Percentiles rank a stretch among this genome's conserved stretches.
Conservation (phyloP, 2,888 invertebrate species). For the Caenorhabditis drosophilae region DNA sequence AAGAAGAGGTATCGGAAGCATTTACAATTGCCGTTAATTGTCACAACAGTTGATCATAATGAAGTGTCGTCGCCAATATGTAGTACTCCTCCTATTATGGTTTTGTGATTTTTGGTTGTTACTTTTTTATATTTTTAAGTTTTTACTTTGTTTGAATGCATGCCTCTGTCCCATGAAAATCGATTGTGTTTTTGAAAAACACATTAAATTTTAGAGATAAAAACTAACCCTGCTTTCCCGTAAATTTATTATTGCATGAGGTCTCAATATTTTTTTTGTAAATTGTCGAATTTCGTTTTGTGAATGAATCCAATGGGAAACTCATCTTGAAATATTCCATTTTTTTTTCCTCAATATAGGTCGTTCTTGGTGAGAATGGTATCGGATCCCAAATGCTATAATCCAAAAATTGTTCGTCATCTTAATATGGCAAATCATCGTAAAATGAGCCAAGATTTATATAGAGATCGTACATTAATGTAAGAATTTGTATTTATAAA, state of each 20-base stretch:
- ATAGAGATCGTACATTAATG: conserved; percentile 65
- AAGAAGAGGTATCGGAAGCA: conserved; percentile 77
- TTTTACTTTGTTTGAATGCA: conserved; percentile 6
- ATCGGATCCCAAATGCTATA: conserved; percentile 91
- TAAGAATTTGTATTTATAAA: conserved; percentile 12
- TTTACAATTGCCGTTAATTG: conserved; percentile 3
- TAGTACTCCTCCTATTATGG: conserved; percentile 22
- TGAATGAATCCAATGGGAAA: no score
- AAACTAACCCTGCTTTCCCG: no score
- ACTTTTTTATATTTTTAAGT: conserved; percentile 1
- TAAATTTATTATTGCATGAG: no score
- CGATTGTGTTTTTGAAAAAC: no score
- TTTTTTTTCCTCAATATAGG: no score
- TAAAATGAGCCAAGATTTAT: conserved; percentile 64
- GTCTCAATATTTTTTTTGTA: no score
- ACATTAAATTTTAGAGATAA: no score
- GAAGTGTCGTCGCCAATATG: no score
- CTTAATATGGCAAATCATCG: conserved; percentile 62
- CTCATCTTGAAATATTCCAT: no score
- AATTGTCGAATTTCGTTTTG: no score
- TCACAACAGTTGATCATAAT: conserved; percentile 4
- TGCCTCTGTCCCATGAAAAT: no score
- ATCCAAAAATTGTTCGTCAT: conserved; percentile 79
- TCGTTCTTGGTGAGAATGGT: conserved; percentile 94
- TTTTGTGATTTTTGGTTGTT: conserved; percentile 11